These are phyloP conservation scores for Phlogophora meticulosa DNA, from an alignment of 2,888 invertebrate species.

Conservation along the genomic window DNA sequence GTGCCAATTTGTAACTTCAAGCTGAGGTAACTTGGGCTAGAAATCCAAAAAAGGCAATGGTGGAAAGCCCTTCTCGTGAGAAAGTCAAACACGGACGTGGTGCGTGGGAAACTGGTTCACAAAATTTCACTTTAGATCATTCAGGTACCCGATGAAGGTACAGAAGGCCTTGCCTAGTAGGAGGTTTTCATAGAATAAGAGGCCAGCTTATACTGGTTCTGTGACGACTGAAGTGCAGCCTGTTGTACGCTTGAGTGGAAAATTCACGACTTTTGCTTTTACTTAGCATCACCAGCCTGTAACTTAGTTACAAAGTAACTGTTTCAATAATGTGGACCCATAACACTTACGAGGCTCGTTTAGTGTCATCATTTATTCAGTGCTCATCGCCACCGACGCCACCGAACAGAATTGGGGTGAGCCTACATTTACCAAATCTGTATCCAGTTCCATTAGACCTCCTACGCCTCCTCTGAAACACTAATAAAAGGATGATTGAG, in stretches of 20 bases:
- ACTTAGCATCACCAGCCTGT: slow-evolving; percentile 34
- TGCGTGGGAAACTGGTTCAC: slow-evolving; percentile 49
- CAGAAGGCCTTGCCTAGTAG: no score
- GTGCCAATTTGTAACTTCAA: slow-evolving; percentile 14
- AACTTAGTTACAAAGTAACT: slow-evolving; percentile 38
- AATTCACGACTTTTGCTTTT: slow-evolving; percentile 59
- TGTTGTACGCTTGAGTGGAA: slow-evolving; percentile 7
- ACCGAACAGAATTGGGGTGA: slow-evolving; percentile 64
- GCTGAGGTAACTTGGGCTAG: background rate
- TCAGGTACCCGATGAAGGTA: slow-evolving; percentile 21
- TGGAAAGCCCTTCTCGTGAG: slow-evolving; percentile 44
- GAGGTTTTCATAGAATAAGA: no score
- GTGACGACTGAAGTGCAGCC: no score
- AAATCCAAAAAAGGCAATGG: slow-evolving; percentile 18
- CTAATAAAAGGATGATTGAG: slow-evolving; percentile 4
- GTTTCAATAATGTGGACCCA: slow-evolving; percentile 40
- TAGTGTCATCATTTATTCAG: slow-evolving; percentile 66
- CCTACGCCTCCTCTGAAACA: slow-evolving; percentile 19
- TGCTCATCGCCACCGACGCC: slow-evolving; percentile 65
- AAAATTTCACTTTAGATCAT: slow-evolving; percentile 49
- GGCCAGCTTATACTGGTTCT: no score
- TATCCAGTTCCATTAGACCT: slow-evolving; percentile 60
- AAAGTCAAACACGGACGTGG: slow-evolving; percentile 49
- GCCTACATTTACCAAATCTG: slow-evolving; percentile 64
- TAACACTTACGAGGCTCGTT: slow-evolving; percentile 56